Evolutionary conservation across 1,140 invertebrate species (phyloP).

Genomic region (Coptotermes formosanus): DNA sequence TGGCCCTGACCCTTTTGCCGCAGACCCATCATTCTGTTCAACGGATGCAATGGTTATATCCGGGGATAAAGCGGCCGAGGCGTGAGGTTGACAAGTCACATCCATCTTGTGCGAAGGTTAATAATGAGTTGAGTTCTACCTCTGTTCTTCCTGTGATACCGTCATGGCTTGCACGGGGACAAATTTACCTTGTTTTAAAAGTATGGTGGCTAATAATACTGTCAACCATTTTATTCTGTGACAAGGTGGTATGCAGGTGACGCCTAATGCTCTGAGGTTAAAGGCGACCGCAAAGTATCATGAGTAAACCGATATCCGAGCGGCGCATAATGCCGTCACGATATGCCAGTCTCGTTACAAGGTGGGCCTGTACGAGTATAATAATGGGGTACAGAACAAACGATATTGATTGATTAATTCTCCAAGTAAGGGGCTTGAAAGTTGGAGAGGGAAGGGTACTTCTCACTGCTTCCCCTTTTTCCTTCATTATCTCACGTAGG

Average conservation of each 20-base stretch:
- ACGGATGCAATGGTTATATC: no score
- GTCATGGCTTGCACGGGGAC: no score
- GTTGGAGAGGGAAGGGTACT: not conserved
- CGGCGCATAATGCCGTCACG: not conserved
- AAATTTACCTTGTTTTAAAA: not conserved
- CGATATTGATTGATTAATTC: conserved; percentile 14
- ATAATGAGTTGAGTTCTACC: no score
- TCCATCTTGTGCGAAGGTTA: no score
- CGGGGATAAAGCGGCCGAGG: no score
- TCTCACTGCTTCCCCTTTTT: not conserved
- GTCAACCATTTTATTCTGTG: not conserved
- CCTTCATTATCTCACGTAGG: not conserved
- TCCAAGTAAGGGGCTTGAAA: not conserved
- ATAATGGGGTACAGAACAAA: not conserved
- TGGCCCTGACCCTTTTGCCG: no score
- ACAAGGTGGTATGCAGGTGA: not conserved
- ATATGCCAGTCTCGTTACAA: not conserved
- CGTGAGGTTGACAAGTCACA: no score
- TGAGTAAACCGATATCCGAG: not conserved
- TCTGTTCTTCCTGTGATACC: no score
- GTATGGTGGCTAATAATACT: not conserved
- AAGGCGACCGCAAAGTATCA: not conserved
- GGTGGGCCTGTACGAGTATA: not conserved
- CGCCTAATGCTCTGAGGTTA: not conserved
- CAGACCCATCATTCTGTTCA: no score